Percentiles rank a stretch among this genome's conserved stretches.
Evolutionary conservation across 2,113 vertebrate species (phyloP).

Genomic region (Oreochromis niloticus): DNA sequence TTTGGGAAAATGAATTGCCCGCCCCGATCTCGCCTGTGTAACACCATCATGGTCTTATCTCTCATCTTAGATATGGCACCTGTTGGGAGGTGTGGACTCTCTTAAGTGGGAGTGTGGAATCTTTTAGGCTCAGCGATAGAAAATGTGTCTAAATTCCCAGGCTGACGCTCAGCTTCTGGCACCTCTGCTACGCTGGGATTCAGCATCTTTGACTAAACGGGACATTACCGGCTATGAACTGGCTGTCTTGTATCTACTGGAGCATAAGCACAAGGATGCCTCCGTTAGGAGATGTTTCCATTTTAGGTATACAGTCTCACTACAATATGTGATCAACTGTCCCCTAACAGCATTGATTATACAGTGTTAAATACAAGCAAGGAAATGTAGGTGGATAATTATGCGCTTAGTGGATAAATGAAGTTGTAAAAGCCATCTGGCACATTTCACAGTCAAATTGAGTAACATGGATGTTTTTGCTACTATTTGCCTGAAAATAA

Average conservation of each 20-base stretch:
- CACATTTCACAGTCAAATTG: conserved; percentile 34
- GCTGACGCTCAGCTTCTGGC: conserved; percentile 29
- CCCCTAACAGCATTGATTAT: conserved; percentile 29
- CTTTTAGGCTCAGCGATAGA: conserved; percentile 16
- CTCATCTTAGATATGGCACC: conserved; percentile 40
- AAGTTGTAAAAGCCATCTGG: conserved; percentile 61
- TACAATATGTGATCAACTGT: conserved; percentile 14
- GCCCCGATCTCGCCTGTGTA: neutral
- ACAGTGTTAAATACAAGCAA: conserved; percentile 35
- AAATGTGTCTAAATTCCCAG: conserved; percentile 49
- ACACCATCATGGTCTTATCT: neutral
- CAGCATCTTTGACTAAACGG: neutral
- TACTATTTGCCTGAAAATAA: neutral
- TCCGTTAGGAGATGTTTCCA: neutral
- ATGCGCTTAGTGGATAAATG: conserved; percentile 58
- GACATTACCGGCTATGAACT: conserved; percentile 11
- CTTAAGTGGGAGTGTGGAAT: conserved; percentile 53
- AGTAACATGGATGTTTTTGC: conserved; percentile 1
- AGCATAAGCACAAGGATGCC: neutral
- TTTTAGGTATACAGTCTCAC: neutral
- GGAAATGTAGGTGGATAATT: conserved; percentile 56
- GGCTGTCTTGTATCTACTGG: neutral
- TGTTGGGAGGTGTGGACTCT: conserved; percentile 40
- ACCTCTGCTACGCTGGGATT: conserved; percentile 31
- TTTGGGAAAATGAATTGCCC: neutral